These are phyloP conservation scores for Myripristis jacobus DNA, from an alignment of 2,797 vertebrate genomes.

Conservation along the genomic window DNA sequence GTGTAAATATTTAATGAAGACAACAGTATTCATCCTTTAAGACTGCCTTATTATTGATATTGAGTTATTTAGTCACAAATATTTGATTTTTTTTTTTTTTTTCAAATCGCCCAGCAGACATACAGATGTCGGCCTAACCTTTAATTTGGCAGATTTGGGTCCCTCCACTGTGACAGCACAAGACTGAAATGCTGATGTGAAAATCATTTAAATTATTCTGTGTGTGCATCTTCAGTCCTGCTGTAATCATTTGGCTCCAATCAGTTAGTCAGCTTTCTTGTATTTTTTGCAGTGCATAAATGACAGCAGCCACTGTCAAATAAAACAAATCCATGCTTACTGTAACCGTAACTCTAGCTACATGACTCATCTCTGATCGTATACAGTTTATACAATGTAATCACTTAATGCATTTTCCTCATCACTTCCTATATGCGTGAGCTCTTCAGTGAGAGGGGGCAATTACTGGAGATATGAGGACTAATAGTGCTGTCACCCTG, in stretches of 20 bases:
- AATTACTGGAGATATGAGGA: constrained; percentile 45
- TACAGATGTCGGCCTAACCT: neutral
- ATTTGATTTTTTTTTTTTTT: too few species aligned
- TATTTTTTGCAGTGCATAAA: neutral
- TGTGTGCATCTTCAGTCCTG: neutral
- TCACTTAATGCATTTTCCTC: constrained; percentile 44
- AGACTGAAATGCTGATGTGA: too few species aligned
- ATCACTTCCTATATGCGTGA: constrained; percentile 9
- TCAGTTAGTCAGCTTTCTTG: too few species aligned
- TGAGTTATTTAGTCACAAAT: too few species aligned
- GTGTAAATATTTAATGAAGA: too few species aligned
- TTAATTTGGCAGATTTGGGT: neutral
- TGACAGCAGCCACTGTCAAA: neutral
- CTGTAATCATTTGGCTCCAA: too few species aligned
- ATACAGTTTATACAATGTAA: constrained; percentile 25
- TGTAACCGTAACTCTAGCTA: constrained; percentile 8
- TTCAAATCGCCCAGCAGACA: too few species aligned
- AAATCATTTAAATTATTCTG: neutral
- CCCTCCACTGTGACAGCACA: too few species aligned
- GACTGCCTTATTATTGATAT: too few species aligned
- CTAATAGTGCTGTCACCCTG: constrained; percentile 29
- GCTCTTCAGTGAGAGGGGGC: constrained; percentile 33
- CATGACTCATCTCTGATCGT: constrained; percentile 14
- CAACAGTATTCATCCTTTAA: too few species aligned
- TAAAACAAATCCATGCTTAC: neutral